Evolutionary conservation across 2,888 invertebrate species (phyloP).

Genomic region (Nomada lathburiana): DNA sequence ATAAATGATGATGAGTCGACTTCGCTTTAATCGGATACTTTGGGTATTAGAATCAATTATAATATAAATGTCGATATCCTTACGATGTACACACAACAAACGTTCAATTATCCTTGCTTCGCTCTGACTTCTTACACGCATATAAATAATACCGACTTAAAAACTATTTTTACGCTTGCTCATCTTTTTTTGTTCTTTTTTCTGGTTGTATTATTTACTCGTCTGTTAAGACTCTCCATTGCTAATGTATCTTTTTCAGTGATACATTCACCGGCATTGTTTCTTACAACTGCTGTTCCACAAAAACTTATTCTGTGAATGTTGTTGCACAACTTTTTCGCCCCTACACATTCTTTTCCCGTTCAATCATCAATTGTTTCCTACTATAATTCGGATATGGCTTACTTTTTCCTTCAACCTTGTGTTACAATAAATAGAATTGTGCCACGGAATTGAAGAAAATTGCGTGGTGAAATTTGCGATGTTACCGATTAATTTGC

Average conservation of each 20-base stretch:
- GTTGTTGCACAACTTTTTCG: conserved; percentile 34
- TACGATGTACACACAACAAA: conserved; percentile 81
- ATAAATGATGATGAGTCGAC: conserved; percentile 75
- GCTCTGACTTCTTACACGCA: conserved; percentile 80
- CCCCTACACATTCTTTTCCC: not conserved
- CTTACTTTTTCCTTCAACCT: conserved; percentile 19
- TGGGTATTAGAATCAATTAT: conserved; percentile 76
- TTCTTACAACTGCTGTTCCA: conserved; percentile 24
- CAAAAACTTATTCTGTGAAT: conserved; percentile 50
- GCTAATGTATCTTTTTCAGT: too few species aligned
- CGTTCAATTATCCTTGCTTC: conserved; percentile 75
- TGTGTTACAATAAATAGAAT: conserved; percentile 23
- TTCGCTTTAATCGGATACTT: conserved; percentile 74
- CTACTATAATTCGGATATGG: conserved; percentile 34
- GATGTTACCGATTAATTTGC: not conserved
- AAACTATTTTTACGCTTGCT: conserved; percentile 75
- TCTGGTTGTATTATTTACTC: conserved; percentile 44
- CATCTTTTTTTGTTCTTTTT: not conserved
- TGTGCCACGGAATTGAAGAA: conserved; percentile 6
- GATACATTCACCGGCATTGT: too few species aligned
- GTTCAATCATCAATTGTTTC: conserved; percentile 6
- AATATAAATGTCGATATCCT: conserved; percentile 77
- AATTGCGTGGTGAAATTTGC: not conserved
- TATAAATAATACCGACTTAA: conserved; percentile 83
- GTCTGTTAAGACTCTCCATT: conserved; percentile 41